Evolutionary conservation across 2,797 vertebrate species (phyloP).

Genomic region (Amblyopsis hoosieri): DNA sequence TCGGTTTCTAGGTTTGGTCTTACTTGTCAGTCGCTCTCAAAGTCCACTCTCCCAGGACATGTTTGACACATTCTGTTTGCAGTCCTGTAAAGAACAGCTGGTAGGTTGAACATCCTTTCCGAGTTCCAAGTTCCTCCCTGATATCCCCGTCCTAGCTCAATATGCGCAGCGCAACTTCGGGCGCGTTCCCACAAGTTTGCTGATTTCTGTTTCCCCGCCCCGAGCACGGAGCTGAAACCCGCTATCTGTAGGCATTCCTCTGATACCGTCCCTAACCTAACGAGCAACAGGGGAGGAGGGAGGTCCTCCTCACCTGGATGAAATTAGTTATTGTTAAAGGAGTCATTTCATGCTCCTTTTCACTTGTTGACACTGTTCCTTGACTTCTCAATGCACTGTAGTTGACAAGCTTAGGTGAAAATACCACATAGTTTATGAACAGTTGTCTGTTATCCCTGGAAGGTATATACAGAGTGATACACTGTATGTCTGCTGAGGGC

Average conservation of each 20-base stretch:
- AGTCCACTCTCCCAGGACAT: conserved; percentile 35
- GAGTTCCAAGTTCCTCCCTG: not conserved
- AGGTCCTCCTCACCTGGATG: conserved; percentile 51
- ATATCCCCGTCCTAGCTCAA: conserved; percentile 12
- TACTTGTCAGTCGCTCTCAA: conserved; percentile 55
- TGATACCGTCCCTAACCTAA: conserved; percentile 49
- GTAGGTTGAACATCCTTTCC: not conserved
- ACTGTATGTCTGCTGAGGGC: no score
- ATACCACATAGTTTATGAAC: no score
- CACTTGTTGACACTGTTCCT: no score
- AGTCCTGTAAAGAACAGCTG: conserved; percentile 39
- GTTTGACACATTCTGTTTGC: conserved; percentile 23
- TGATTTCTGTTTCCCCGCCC: conserved; percentile 25
- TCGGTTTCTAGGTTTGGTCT: conserved; percentile 4
- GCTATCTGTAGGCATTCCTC: conserved; percentile 62
- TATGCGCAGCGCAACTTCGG: conserved; percentile 15
- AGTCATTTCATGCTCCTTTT: no score
- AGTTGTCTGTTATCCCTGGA: no score
- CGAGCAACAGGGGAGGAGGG: conserved; percentile 9
- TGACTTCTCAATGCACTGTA: no score
- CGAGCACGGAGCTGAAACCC: conserved; percentile 37
- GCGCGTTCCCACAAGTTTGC: conserved; percentile 59
- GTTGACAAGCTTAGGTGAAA: no score
- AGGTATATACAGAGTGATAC: no score
- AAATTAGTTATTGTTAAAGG: no score